Evolutionary conservation across 2,888 invertebrate genomes (phyloP), one percentile per base, ranked within the genome.

Genomic region (Polyploca ridens): DNA sequence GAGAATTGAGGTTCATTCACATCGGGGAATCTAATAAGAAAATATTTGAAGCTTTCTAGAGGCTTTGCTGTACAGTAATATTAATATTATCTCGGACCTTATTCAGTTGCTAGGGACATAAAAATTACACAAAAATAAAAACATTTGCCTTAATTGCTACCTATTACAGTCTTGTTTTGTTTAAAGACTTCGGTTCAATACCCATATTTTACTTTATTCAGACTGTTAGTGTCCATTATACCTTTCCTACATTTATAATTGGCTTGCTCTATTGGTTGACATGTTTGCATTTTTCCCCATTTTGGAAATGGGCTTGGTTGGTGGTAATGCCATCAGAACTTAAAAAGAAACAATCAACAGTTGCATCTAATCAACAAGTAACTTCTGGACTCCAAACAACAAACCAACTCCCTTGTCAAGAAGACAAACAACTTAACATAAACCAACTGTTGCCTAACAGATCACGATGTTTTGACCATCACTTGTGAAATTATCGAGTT

Each of bases 391-490:
- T 38, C 44, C 35, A 35, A 35, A 35, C 35, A 5, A 35, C 4
- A 41, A 14, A n/a, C 35, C 38, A 49, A 49, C 5, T 19, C n/a
- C 16, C 10, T 54, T 16, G 16, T 54, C 19, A 19, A 19, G 19
- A 46, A 19, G n/a, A 19, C 49, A 16, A 10, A 54, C 46, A 46
- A 13, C n/a, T n/a, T n/a, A 46, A 6, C n/a, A 54, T 19, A 54
- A 54, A 54, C 54, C 54, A 54, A 54, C 54, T 54, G 54, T 54
- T 54, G 54, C 3, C 19, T 6, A 54, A 54, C 54, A 54, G 16
- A 54, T 19, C 54, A 54, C 54, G 54, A 58, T n/a, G 33, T n/a
- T 58, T 33, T 41, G 41, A 41, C 14, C 41, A 61, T 61, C 61
- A 41, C 19, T 14, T 19, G 61, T 41, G 61, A 44, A 41, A 61